Conservation (phyloP, 1,140 invertebrate species). For the Pararge aegeria region DNA sequence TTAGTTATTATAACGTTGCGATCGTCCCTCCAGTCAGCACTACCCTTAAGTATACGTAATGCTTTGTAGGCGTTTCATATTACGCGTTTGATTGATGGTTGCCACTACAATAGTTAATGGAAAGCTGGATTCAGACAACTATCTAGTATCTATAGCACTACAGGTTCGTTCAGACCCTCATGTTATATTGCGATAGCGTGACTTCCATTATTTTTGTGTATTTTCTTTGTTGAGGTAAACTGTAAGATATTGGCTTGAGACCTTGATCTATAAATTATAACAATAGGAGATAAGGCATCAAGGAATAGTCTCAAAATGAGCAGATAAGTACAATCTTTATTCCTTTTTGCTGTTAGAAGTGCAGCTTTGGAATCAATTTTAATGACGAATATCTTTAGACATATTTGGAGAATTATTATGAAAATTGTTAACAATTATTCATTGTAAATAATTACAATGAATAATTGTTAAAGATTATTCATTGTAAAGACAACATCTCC, state of each 20-base stretch:
- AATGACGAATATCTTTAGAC: too few species aligned
- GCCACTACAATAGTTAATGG: conserved; percentile 26
- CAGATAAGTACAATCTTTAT: too few species aligned
- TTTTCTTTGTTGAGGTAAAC: neutral
- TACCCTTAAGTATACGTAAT: conserved; percentile 18
- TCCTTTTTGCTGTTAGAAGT: too few species aligned
- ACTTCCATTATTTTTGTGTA: neutral
- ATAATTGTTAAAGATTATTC: too few species aligned
- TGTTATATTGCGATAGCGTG: neutral
- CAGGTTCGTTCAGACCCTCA: neutral
- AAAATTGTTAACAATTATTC: too few species aligned
- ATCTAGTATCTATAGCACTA: neutral
- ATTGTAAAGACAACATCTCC: too few species aligned
- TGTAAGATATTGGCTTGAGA: neutral
- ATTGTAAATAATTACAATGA: too few species aligned
- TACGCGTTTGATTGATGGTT: conserved; percentile 28
- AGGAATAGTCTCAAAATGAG: too few species aligned
- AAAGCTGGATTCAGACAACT: conserved; percentile 2
- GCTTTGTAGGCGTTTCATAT: conserved; percentile 26
- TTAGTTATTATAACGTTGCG: neutral
- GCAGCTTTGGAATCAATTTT: too few species aligned
- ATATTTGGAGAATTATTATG: too few species aligned
- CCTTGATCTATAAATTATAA: neutral
- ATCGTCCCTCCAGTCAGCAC: neutral
- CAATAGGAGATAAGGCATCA: too few species aligned